A percentile compares a stretch with the other conserved stretches of the same genome.
These are phyloP conservation scores for Metallyticus violacea DNA, from an alignment of 2,888 invertebrate genomes.

Conservation along the genomic window DNA sequence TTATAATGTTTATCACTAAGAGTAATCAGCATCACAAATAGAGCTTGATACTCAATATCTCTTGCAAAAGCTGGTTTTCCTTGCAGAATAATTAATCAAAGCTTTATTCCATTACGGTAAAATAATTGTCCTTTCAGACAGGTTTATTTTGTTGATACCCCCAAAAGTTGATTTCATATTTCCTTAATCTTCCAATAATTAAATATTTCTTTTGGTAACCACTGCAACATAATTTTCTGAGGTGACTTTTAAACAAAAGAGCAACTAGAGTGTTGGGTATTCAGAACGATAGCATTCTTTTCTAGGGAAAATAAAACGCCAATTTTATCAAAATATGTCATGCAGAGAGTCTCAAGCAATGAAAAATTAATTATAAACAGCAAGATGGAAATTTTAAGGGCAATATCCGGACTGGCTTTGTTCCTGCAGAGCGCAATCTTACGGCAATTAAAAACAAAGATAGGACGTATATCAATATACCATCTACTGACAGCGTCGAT, in stretches of 20 bases:
- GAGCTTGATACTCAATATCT: no score
- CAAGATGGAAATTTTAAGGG: slow-evolving; percentile 3
- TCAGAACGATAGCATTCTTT: not conserved
- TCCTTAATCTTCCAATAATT: no score
- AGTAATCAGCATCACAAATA: no score
- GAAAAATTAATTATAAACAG: slow-evolving; percentile 10
- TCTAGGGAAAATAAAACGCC: not conserved
- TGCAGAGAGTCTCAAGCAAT: not conserved
- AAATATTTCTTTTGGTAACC: no score
- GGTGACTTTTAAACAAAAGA: not conserved
- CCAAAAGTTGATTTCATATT: no score
- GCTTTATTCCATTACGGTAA: no score
- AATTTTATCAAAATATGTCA: not conserved
- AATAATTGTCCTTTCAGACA: no score
- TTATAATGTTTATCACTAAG: no score
- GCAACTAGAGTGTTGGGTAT: not conserved
- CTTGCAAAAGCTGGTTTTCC: no score
- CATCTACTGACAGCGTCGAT: not conserved
- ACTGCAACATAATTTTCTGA: no score
- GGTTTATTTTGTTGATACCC: no score
- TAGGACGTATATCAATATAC: not conserved
- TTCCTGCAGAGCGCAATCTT: slow-evolving; percentile 11
- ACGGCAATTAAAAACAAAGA: slow-evolving; percentile 23
- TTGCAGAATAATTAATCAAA: no score
- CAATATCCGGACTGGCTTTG: slow-evolving; percentile 20